Base-by-base conservation (phyloP, 2,797 vertebrate species). In the Rousettus madagascariensis region DNA sequence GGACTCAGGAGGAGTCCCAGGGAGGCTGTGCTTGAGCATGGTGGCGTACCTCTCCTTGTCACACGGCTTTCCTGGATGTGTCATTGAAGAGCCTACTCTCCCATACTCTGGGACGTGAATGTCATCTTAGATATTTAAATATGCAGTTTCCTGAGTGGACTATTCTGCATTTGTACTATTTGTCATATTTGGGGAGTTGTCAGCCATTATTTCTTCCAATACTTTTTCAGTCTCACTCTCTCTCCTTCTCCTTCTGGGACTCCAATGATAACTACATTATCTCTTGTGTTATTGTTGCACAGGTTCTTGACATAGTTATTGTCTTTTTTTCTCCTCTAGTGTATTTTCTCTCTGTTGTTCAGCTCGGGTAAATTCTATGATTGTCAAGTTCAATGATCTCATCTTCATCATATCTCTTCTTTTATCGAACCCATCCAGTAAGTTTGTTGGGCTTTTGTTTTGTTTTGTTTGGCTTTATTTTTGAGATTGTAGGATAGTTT, bases 11-110 rank as follows among this genome's bases (percentile, higher is more conserved):
- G 41, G 43, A 66, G 9, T n/a, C 19, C 33, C 6, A 17, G 8
- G 28, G 6, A 46, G 9, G 15, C 38, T 57, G 53, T 3, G 2
- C 16, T 5, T 5, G 2, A 1, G 2, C 2, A 3, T 4, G 0
- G 30, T 7, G 0, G 2, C 13, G 2, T 30, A 30, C 1, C 20
- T 11, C 49, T 66, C 46, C 28, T 38, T 33, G n/a, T 43, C 71
- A 17, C 57, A 13, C 1, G 5, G 41, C 11, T 15, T 5, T 12
- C 41, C 49, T 24, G 22, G n/a, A 38, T 0, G 2, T 2, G 1
- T 5, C 41, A 38, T 4, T 5, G 11, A 33, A 11, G 24, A 41
- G 11, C 16, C 3, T 5, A 28, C 33, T 22, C 3, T 16, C 4
- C 8, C 43, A 38, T 15, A 4, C 49, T 68, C 49, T 11, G 36